These are phyloP conservation scores for Gibbula magus DNA, from an alignment of 2,888 invertebrate genomes.

Conservation along the genomic window DNA sequence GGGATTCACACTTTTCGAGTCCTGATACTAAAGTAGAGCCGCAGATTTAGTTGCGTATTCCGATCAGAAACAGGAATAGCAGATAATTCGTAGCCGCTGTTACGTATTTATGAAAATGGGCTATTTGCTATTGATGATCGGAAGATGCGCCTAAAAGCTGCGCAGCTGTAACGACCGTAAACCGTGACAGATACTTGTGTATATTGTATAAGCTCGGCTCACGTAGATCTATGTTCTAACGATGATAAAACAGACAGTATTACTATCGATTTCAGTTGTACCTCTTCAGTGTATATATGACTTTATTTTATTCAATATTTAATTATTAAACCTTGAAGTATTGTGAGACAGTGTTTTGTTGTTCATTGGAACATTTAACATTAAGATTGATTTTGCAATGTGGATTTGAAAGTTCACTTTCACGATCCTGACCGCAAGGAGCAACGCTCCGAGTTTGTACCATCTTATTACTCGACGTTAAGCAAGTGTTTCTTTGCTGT, in stretches of 20 bases:
- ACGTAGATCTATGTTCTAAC: background rate
- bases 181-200: constrained; percentile 10
- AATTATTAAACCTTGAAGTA: constrained; percentile 24
- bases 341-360: background rate
- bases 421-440: too few species aligned
- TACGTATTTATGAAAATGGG: constrained; percentile 16
- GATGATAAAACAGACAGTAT: constrained; percentile 18
- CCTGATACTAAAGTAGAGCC: constrained; percentile 8
- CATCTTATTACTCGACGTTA: too few species aligned
- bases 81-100: background rate
- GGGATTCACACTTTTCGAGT: constrained; percentile 21
- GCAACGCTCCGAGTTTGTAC: too few species aligned
- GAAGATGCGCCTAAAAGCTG: background rate
- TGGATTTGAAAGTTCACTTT: too few species aligned
- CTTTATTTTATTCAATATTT: constrained; percentile 20
- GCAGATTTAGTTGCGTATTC: constrained; percentile 8
- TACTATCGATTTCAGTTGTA: background rate
- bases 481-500: too few species aligned
- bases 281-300: constrained; percentile 13
- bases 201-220: background rate
- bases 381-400: too few species aligned
- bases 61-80: background rate
- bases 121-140: background rate
- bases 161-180: background rate
- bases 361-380: too few species aligned